Conservation (phyloP, 2,113 vertebrate species). For the Pogona vitticeps region DNA sequence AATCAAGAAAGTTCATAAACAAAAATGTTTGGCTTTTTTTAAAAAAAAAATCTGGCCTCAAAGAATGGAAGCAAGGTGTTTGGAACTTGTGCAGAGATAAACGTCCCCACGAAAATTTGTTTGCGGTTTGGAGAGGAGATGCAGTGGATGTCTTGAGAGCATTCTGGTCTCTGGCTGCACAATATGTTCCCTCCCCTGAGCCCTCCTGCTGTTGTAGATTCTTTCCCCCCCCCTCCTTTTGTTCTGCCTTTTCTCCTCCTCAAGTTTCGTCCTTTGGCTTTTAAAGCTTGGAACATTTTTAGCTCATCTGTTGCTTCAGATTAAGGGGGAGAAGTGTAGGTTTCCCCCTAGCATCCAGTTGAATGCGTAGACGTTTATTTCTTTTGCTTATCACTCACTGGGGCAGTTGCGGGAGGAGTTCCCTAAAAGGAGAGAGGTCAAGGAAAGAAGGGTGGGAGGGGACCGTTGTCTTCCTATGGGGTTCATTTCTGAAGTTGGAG, state of each 20-base stretch:
- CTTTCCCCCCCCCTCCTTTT: background rate
- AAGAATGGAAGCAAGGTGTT: background rate
- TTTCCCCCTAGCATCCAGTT: background rate
- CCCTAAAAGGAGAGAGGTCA: conserved; percentile 41
- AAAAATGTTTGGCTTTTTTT: background rate
- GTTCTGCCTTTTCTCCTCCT: background rate
- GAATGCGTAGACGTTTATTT: background rate
- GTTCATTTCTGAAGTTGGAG: conserved; percentile 57
- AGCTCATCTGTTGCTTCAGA: background rate
- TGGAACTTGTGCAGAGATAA: background rate
- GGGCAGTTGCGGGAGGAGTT: conserved; percentile 45
- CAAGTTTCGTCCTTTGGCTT: background rate
- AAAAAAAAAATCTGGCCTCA: background rate
- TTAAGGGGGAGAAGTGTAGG: background rate
- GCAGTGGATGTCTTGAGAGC: accelerated
- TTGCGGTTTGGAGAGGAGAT: background rate
- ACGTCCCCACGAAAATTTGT: background rate
- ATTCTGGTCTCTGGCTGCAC: background rate
- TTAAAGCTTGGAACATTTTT: background rate
- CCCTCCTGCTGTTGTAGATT: background rate
- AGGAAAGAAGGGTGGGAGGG: conserved; percentile 42
- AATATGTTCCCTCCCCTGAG: background rate
- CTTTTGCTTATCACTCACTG: conserved; percentile 5
- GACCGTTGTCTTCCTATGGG: conserved; percentile 47
- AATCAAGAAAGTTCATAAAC: too few relatives aligned